These are phyloP conservation scores for Mico argentatus DNA, from an alignment of 2,797 vertebrate genomes.

Conservation along the genomic window DNA sequence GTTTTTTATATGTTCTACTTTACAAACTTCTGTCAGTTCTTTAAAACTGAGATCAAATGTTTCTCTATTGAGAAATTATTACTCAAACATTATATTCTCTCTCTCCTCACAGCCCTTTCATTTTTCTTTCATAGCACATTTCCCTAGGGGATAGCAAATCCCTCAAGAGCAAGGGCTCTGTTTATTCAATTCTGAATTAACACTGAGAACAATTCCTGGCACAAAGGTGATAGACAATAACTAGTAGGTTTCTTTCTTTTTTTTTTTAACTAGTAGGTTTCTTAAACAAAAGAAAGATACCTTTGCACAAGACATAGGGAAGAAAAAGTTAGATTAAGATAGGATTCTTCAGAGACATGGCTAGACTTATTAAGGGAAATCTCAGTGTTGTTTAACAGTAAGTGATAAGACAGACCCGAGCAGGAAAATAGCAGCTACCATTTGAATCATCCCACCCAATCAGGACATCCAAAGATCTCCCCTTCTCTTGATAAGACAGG, in stretches of 20 bases:
- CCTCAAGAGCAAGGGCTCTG: neutral
- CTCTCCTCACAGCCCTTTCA: neutral
- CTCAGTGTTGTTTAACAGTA: neutral
- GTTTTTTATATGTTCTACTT: neutral
- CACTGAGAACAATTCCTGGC: neutral
- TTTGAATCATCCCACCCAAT: neutral
- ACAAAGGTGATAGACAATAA: neutral
- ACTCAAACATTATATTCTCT: neutral
- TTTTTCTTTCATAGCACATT: neutral
- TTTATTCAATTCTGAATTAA: slow-evolving; percentile 36
- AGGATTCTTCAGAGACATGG: neutral
- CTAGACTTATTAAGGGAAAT: neutral
- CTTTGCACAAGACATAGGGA: neutral
- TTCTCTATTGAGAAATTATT: slow-evolving; percentile 36
- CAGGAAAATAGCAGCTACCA: neutral
- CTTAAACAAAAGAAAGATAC: neutral
- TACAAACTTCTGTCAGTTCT: neutral
- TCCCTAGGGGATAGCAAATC: neutral
- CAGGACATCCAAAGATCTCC: neutral
- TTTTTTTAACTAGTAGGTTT: neutral
- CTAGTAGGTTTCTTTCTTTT: neutral
- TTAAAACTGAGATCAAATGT: slow-evolving; percentile 11
- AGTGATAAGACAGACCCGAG: neutral
- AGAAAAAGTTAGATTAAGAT: neutral
- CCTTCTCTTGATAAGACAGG: neutral